Evolutionary conservation across 2,797 vertebrate species (phyloP), one percentile per base, ranked within the genome.

Genomic region (Anniella stebbinsi): DNA sequence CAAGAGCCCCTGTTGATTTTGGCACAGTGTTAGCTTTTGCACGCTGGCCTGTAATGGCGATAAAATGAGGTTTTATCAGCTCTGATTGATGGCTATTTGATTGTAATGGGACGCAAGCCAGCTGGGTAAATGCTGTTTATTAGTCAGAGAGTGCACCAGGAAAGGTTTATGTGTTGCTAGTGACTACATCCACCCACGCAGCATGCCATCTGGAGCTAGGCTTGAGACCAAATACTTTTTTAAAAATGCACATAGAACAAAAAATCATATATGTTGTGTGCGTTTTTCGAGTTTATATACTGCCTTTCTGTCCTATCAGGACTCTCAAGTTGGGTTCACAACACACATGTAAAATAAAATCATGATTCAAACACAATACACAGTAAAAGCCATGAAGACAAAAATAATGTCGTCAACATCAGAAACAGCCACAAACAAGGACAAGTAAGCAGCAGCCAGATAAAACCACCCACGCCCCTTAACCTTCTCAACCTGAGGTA

Each of bases 31-130:
- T 3, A n/a, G 0, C 2, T 38, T 66, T 38, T 88, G 75, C 54
- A 81, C 66, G 38, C 10, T 13, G 87, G 90, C 88, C 38, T 86
- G 75, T n/a, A 92, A 90, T 45, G 8, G 88, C 23, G 83, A 82
- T 91, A 77, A 89, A 67, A 92, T 75, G n/a, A 90, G 78, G 76
- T 15, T 66, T 92, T 92, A 92, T 90, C 89, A 92, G 9, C 33
- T 57, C 86, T 84, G 75, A 93, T 92, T 89, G 93, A 70, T n/a
- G 89, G 84, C 8, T 89, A 60, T 77, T 89, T 84, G 4, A 91
- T 89, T 87, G 3, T 28, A 77, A 89, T 85, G 83, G 72, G 80
- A 92, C 76, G 60, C 54, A 81, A 91, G 78, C 69, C 91, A 94
- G 72, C 18, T 86, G 67, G 23, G 38, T 57, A 89, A 89, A 51